Evolutionary conservation across 2,888 invertebrate genomes (phyloP).

Genomic region (Rhagophthalmus giganteus): DNA sequence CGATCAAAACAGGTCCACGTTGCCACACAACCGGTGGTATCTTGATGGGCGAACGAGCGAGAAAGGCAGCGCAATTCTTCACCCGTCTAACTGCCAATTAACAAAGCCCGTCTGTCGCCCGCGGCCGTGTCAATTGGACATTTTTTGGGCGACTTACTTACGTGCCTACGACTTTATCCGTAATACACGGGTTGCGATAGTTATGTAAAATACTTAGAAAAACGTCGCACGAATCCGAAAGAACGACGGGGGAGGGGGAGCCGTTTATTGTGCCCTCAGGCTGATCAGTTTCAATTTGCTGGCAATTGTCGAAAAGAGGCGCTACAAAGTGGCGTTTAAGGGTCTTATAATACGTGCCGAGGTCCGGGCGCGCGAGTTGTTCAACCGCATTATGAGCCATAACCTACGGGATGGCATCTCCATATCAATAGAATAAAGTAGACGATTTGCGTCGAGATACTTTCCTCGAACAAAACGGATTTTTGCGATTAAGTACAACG

Average conservation of each 20-base stretch:
- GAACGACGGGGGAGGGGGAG: constrained; percentile 6
- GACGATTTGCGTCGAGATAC: constrained; percentile 20
- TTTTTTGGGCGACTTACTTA: constrained; percentile 29
- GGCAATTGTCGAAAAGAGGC: constrained; percentile 36
- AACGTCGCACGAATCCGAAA: no score
- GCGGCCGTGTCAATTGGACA: constrained; percentile 26
- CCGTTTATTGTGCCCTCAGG: constrained; percentile 22
- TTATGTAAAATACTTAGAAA: no score
- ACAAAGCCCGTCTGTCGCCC: constrained; percentile 29
- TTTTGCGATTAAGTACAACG: no score
- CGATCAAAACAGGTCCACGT: constrained; percentile 23
- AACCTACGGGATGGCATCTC: constrained; percentile 21
- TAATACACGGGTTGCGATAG: no score
- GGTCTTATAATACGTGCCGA: constrained; percentile 27
- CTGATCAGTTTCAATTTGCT: constrained; percentile 39
- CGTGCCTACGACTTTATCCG: constrained; percentile 1
- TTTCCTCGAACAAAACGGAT: no score
- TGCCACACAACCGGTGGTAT: constrained; percentile 12
- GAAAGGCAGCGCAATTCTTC: constrained; percentile 32
- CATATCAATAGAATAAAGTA: constrained; percentile 27
- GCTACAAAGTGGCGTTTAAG: constrained; percentile 36
- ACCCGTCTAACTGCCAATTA: constrained; percentile 37
- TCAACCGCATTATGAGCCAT: constrained; percentile 24
- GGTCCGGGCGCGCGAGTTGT: constrained; percentile 27
- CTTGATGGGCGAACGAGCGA: constrained; percentile 21